These are phyloP conservation scores for Pyrochroa serraticornis DNA, from an alignment of 2,888 invertebrate species.

Conservation along the genomic window DNA sequence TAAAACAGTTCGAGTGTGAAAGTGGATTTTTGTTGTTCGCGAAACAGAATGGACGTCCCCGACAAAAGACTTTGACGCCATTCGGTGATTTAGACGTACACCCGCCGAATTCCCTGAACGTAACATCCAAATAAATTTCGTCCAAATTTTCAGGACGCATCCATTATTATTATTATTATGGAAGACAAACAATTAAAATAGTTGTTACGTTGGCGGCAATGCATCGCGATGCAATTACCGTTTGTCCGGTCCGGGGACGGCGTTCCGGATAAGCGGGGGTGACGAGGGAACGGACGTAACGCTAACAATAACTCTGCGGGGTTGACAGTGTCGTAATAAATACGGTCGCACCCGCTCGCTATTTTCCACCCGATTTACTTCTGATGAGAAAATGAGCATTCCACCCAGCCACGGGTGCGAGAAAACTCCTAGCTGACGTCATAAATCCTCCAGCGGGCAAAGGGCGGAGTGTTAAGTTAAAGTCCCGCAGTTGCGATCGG, in stretches of 20 bases:
- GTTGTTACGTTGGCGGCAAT: constrained; percentile 3
- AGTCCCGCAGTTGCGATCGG: constrained; percentile 3
- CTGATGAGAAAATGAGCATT: constrained; percentile 59
- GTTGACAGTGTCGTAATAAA: constrained; percentile 57
- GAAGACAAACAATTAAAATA: constrained; percentile 22
- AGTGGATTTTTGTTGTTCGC: constrained; percentile 57
- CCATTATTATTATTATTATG: too few relatives aligned
- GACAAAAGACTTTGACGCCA: constrained; percentile 49
- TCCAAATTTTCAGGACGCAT: not conserved
- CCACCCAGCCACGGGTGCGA: constrained; percentile 49
- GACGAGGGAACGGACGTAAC: constrained; percentile 23
- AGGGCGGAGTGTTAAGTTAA: constrained; percentile 14
- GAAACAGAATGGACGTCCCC: constrained; percentile 50
- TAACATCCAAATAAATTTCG: constrained; percentile 27
- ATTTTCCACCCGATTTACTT: constrained; percentile 59
- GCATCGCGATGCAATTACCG: not conserved
- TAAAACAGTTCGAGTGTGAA: constrained; percentile 58
- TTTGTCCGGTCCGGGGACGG: constrained; percentile 19
- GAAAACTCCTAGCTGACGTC: constrained; percentile 47
- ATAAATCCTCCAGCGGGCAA: constrained; percentile 36
- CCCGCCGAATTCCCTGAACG: constrained; percentile 34
- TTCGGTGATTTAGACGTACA: constrained; percentile 51
- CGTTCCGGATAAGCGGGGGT: not conserved
- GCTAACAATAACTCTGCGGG: constrained; percentile 58
- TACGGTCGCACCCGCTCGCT: constrained; percentile 54